A percentile compares a stretch with the other conserved stretches of the same genome.
These are phyloP conservation scores for Escarpia spicata DNA, from an alignment of 2,888 invertebrate genomes.

Conservation along the genomic window DNA sequence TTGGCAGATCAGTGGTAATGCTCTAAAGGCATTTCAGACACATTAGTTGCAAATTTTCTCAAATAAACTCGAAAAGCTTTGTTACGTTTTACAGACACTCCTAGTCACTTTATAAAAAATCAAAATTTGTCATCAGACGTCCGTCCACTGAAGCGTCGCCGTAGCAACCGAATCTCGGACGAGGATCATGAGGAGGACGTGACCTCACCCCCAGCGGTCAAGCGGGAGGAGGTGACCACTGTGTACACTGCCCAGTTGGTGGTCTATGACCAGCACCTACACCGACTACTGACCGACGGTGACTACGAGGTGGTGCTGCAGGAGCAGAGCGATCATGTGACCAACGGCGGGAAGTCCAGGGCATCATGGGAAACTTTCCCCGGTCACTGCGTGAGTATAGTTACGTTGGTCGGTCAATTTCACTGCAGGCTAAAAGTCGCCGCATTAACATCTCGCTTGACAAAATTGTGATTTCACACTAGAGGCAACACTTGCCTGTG, in stretches of 20 bases:
- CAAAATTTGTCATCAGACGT: background rate
- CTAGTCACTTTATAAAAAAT: background rate
- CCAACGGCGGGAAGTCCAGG: conserved; percentile 25
- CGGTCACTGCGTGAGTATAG: conserved; percentile 68
- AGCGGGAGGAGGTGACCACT: conserved; percentile 21
- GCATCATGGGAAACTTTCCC: conserved; percentile 78
- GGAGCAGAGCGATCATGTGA: conserved; percentile 8
- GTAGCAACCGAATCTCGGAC: conserved; percentile 21
- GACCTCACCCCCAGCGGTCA: background rate
- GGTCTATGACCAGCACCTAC: conserved; percentile 88
- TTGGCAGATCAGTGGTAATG: no score
- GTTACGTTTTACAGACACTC: no score
- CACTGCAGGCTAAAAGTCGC: no score
- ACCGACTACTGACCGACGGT: conserved; percentile 86
- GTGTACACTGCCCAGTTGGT: conserved; percentile 69
- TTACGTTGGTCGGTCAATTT: no score
- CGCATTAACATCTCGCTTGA: no score
- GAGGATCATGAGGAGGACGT: background rate
- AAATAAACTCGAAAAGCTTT: no score
- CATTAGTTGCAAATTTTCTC: no score
- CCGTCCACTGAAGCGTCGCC: conserved; percentile 28
- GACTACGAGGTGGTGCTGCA: conserved; percentile 85
- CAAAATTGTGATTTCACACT: no score
- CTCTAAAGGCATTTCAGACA: no score
- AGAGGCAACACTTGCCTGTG: no score